Percentiles rank a stretch among this genome's conserved stretches.
These are phyloP conservation scores for Drosophila sturtevanti DNA, from an alignment of 1,140 invertebrate genomes.

Conservation along the genomic window DNA sequence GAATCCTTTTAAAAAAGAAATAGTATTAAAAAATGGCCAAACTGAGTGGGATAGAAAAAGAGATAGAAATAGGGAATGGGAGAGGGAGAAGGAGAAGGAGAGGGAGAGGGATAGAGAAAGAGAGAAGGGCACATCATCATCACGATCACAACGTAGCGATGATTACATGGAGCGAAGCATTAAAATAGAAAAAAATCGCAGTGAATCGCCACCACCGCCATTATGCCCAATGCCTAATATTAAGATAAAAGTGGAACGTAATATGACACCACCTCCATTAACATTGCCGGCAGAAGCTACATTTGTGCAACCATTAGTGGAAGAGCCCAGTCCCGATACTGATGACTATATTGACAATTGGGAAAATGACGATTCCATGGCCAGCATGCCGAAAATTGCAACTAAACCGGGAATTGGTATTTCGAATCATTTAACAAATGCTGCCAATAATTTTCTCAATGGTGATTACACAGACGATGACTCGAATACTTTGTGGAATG, in stretches of 20 bases:
- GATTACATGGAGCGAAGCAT: neutral
- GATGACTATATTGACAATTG: constrained; percentile 81
- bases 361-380: constrained; percentile 74
- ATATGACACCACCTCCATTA: neutral
- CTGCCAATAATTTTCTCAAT: constrained; percentile 16
- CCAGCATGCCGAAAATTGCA: constrained; percentile 49
- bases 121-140: neutral
- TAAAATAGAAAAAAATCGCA: neutral
- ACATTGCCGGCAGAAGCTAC: neutral
- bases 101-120: neutral
- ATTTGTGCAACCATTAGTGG: neutral
- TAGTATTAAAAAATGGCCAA: constrained; percentile 56
- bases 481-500: constrained; percentile 68
- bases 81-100: neutral
- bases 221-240: constrained; percentile 20
- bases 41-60: neutral
- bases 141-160: neutral
- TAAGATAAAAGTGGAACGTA: constrained; percentile 14
- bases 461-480: constrained; percentile 45
- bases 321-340: constrained; percentile 72
- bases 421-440: neutral
- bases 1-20: constrained; percentile 60
- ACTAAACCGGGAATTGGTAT: neutral
- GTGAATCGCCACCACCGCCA: constrained; percentile 1
- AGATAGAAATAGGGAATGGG: neutral